These are phyloP conservation scores for Euura lappo DNA, from an alignment of 1,140 invertebrate genomes.

Conservation along the genomic window DNA sequence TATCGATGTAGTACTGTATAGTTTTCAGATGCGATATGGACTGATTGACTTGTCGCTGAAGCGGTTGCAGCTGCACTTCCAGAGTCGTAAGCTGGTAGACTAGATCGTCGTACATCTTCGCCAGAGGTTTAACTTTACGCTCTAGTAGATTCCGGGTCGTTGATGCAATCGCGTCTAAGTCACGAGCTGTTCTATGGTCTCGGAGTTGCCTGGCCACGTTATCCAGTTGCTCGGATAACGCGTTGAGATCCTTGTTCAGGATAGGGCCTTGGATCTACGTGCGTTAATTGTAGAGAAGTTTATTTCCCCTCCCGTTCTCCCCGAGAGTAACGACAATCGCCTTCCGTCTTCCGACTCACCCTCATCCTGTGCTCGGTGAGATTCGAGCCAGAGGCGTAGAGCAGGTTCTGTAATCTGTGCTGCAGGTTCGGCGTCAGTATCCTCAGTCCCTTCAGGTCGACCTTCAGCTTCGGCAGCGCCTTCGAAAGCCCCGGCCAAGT, in stretches of 20 bases:
- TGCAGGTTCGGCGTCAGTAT: conserved; percentile 66
- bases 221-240: conserved; percentile 76
- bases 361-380: conserved; percentile 68
- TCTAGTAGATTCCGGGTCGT: conserved; percentile 69
- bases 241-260: conserved; percentile 72
- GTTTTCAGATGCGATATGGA: conserved; percentile 75
- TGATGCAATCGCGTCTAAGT: conserved; percentile 68
- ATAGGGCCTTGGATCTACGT: conserved; percentile 66
- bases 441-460: conserved; percentile 56
- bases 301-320: too few relatives aligned
- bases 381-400: conserved; percentile 69
- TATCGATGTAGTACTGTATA: conserved; percentile 77
- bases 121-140: conserved; percentile 70
- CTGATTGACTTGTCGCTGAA: conserved; percentile 72
- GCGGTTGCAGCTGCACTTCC: conserved; percentile 73
- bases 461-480: conserved; percentile 58
- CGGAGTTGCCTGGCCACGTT: conserved; percentile 74
- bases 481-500: conserved; percentile 66
- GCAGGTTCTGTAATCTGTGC: conserved; percentile 67
- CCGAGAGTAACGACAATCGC: neutral
- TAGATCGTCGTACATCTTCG: conserved; percentile 72
- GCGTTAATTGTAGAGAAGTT: too few relatives aligned
- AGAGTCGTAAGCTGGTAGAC: conserved; percentile 77
- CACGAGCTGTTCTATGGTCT: conserved; percentile 70
- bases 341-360: conserved; percentile 28